Base-by-base conservation (phyloP, 2,113 vertebrate species). In the Gopherus evgoodei region DNA sequence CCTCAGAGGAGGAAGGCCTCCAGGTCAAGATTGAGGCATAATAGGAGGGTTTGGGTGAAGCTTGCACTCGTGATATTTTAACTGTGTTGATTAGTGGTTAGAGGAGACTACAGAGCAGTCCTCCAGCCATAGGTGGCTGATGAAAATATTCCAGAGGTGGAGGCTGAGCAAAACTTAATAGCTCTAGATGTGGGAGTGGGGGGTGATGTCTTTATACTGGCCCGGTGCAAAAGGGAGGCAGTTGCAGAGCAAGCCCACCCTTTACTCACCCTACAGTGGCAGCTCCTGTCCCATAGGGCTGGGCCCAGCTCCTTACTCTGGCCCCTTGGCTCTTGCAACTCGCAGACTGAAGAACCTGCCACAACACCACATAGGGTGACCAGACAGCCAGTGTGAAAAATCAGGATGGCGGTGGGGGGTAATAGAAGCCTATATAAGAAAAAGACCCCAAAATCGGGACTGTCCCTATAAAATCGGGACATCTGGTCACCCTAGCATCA, bases 71-170 rank as follows among this genome's bases (percentile, higher is more conserved):
- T 42, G 35, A 50, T 0, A 1, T 27, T n/a, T 52, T 54, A 91
- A 42, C 44, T 2, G 0, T 3, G 13, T 29, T 76, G 52, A 12
- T 78, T 21, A 35, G 21, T 35, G 27, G 89, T 1, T 1, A 7
- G 1, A 52, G 75, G 13, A 2, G 1, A 38, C 84, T 6, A 19
- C 0, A 0, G 19, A 84, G 57, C 86, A 94, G 35, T 0, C 0
- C 42, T 35, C 47, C 80, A 93, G 4, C 65, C 57, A 14, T 6
- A 62, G 57, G 27, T 31, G 27, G 57, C 65, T 69, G 8, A 8
- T 69, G 35, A 69, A 69, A 69, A 38, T 69, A 69, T n/a, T 69
- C 16, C 8, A 10, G 35, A 38, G 35, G 65, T 8, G 4, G 35
- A 69, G 4, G 35, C 65, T 38, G 35, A 22, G 35, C 35, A 44